These are phyloP conservation scores for Dioctria linearis DNA, from an alignment of 2,888 invertebrate species.

Conservation along the genomic window DNA sequence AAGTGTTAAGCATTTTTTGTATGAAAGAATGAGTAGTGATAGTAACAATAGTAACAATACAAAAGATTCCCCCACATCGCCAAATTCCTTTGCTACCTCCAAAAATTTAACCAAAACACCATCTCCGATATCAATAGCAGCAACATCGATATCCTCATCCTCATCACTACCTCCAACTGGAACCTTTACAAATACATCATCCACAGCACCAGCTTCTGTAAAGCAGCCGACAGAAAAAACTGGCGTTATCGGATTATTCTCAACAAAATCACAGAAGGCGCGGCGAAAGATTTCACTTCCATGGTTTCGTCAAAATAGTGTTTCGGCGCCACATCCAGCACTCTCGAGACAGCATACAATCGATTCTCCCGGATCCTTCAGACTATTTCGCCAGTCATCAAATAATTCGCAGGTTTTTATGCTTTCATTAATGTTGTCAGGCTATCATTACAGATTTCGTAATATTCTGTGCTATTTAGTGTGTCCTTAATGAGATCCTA, in stretches of 20 bases:
- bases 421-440: no score
- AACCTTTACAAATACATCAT: slow-evolving; percentile 60
- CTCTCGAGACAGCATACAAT: slow-evolving; percentile 91
- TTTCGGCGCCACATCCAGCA: slow-evolving; percentile 80
- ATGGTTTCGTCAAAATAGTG: slow-evolving; percentile 89
- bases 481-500: no score
- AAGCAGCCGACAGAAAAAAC: slow-evolving; percentile 56
- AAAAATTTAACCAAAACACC: slow-evolving; percentile 30
- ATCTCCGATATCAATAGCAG: slow-evolving; percentile 57
- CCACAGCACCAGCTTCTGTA: slow-evolving; percentile 56
- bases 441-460: no score
- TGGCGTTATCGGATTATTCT: slow-evolving; percentile 55
- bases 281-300: slow-evolving; percentile 90
- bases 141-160: slow-evolving; percentile 54
- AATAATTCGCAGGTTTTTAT: slow-evolving; percentile 70
- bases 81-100: slow-evolving; percentile 8
- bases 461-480: no score
- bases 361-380: slow-evolving; percentile 90
- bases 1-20: slow-evolving; percentile 69
- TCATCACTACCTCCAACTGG: slow-evolving; percentile 59
- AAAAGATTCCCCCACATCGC: slow-evolving; percentile 34
- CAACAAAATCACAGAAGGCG: slow-evolving; percentile 76
- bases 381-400: slow-evolving; percentile 78
- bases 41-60: slow-evolving; percentile 56
- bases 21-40: slow-evolving; percentile 69